These are phyloP conservation scores for Setipinna tenuifilis DNA, from an alignment of 2,797 vertebrate species.

Conservation along the genomic window DNA sequence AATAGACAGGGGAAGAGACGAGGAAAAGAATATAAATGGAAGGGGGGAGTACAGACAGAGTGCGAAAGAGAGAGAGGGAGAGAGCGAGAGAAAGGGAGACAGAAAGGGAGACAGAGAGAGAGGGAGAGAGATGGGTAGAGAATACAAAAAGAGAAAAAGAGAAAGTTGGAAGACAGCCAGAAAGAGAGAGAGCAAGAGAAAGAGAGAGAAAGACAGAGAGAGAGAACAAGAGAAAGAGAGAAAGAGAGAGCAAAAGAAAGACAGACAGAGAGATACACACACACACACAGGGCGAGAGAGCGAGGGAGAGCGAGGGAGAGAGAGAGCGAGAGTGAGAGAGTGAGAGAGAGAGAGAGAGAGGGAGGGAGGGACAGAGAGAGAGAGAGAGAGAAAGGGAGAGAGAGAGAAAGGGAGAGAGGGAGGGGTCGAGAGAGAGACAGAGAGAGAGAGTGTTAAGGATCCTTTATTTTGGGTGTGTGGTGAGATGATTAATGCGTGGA, in stretches of 20 bases:
- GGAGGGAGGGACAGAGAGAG: background rate
- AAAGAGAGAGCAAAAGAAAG: slow-evolving; percentile 17
- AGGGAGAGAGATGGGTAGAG: slow-evolving; percentile 34
- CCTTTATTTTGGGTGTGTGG: slow-evolving; percentile 59
- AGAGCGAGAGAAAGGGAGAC: too few species aligned
- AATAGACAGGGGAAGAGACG: too few species aligned
- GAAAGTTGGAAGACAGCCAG: too few species aligned
- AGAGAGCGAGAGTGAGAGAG: slow-evolving; percentile 18
- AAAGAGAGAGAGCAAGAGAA: too few species aligned
- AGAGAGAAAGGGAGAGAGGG: slow-evolving; percentile 9
- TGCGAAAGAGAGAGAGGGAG: too few species aligned
- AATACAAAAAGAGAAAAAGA: background rate
- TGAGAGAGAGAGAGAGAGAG: slow-evolving; percentile 25
- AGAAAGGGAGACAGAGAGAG: too few species aligned
- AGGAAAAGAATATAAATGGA: too few species aligned
- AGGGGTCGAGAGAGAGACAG: slow-evolving; percentile 36
- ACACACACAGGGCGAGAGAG: slow-evolving; percentile 1
- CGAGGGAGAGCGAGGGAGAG: slow-evolving; percentile 17
- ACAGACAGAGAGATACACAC: slow-evolving; percentile 19
- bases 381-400: background rate
- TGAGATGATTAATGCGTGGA: slow-evolving; percentile 66
- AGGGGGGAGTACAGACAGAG: too few species aligned
- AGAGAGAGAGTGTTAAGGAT: slow-evolving; percentile 16
- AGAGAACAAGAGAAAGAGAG: too few species aligned
- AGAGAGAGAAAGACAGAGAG: too few species aligned